Evolutionary conservation across 2,113 vertebrate species (phyloP), one percentile per base, ranked within the genome.

Genomic region (Sula dactylatra): DNA sequence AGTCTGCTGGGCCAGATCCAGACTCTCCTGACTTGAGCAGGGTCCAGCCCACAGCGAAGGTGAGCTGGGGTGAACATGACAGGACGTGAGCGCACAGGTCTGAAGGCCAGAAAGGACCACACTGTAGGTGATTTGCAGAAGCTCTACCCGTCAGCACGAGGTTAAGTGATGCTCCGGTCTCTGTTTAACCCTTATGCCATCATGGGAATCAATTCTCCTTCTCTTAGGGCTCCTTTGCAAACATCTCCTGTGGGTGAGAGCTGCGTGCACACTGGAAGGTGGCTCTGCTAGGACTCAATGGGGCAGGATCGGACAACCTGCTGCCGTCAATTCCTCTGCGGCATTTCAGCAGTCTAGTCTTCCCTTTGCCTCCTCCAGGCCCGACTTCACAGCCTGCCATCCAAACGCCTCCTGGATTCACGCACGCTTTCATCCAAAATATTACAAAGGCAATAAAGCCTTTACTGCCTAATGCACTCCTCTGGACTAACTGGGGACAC

Each of bases 11-110:
- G 84, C 58, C 38, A 26, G 62, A 72, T 42, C 56, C 54, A 42
- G 58, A 1, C 26, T 45, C 29, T 8, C n/a, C 22, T 7, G 0
- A 6, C 44, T 56, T 3, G 6, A 59, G 66, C 7, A 52, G n/a
- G 13, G 36, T 89, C 26, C 71, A 32, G 81, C 22, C 0, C 4
- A 11, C 13, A 38, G 71, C 1, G 4, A n/a, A 54, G 25, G 32
- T 4, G 9, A 64, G 47, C 24, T 25, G 59, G 25, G 44, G 2
- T 50, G n/a, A 66, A 50, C 1, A 8, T 0, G 3, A 13, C 3
- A 11, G 31, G 58, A 16, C 7, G 50, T 22, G 74, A 84, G 11
- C 44, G 47, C 24, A 15, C 12, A 34, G 17, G 5, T 9, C 9
- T 18, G 19, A 36, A 44, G 54, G 25, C 32, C 19, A 78, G 78